Base-by-base conservation (phyloP, 2,888 invertebrate genomes). In the Trilocha varians region DNA sequence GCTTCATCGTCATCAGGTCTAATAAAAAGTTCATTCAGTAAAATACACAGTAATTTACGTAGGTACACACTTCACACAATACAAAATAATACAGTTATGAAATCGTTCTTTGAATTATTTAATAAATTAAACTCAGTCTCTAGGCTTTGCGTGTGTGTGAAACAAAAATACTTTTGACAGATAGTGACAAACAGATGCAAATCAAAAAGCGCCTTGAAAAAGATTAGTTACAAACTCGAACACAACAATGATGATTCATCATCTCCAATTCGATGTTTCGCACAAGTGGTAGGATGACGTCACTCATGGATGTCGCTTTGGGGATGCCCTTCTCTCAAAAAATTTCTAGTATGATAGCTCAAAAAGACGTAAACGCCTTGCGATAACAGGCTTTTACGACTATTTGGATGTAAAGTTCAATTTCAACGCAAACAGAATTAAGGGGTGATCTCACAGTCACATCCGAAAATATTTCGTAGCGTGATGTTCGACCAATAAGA, bases 1-100 rank as follows among this genome's bases (percentile, higher is more conserved):
- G 77, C 85, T 88, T 89, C 89, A 89, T 89, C 65, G 77, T 82
- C 82, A 82, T 80, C 44, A 67, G 72, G 72, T 62, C 67, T 53
- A 54, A 49, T 52, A 52, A 42, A 54, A 50, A 42, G 52, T 5
- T 53, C 59, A 61, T 59, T 35, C 44, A 39, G 11, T 11, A 25
- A 25, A 25, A 25, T 40, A 43, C 43, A 43, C 42, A 38, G 17
- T 5, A 41, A 51, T 65, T 68, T 63, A 69, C 70, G 70, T 71
- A 74, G 70, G 65, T 62, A 53, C 49, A 55, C 55, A 55, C 56
- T 40, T 44, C 44, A n/a, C n/a, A n/a, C n/a, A 33, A 60, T 59
- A 18, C 5, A 9, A 11, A 2, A 9, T 25, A 11, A 9, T 25
- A 11, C 6, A 2, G 25, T 25, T 25, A 25, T 25, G 25, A 25